Conservation (phyloP, 2,113 vertebrate genomes). For the Struthidea cinerea region DNA sequence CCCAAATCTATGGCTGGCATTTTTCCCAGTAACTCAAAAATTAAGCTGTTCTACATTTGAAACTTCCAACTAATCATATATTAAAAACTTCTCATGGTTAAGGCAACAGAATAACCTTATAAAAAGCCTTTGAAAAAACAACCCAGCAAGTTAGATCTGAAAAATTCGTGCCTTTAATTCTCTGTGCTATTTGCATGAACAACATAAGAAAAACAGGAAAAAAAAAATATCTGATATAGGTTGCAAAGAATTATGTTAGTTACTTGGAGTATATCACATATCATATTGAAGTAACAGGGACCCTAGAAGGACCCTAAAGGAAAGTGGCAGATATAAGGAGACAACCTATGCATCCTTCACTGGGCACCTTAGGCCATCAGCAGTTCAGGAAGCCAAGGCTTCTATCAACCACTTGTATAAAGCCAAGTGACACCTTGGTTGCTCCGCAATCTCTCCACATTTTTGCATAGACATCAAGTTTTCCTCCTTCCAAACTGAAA, state of each 20-base stretch:
- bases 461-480: background rate
- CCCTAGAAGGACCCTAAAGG: background rate
- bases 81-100: background rate
- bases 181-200: background rate
- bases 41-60: background rate
- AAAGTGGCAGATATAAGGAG: background rate
- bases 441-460: background rate
- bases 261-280: background rate
- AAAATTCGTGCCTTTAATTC: background rate
- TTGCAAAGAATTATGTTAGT: background rate
- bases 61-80: background rate
- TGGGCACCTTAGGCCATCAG: background rate
- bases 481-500: background rate
- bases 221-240: background rate
- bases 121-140: background rate
- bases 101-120: background rate
- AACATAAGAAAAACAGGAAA: background rate
- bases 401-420: background rate
- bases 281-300: background rate
- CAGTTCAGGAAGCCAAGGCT: background rate
- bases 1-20: background rate
- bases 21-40: slow-evolving; percentile 12
- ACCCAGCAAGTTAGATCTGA: background rate
- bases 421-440: background rate
- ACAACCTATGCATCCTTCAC: background rate